Base-by-base conservation (phyloP, 2,888 invertebrate genomes). In the Pseudolycoriella hygida region DNA sequence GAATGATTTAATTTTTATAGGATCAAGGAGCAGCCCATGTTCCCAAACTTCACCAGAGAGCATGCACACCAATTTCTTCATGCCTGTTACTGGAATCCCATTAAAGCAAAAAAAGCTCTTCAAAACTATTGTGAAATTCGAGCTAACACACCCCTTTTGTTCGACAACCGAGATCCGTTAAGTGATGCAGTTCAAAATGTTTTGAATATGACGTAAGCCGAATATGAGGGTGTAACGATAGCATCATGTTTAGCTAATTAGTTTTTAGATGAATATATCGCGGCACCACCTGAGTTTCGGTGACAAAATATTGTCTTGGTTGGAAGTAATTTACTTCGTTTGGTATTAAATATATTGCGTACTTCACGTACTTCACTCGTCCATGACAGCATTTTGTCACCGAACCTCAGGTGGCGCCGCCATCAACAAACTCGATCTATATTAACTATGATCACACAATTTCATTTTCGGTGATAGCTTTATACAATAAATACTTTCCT, bases 31-130 rank as follows among this genome's bases (percentile, higher is more conserved):
- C 76, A 76, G 57, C 67, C 73, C 1, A 73, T 74, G 53, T 60
- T 76, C 49, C 76, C 70, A 53, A 70, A 46, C 42, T 51, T 76
- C 51, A 69, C 73, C 1, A 76, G 77, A 54, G 77, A 78, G 52
- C 76, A 71, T 61, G 63, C 77, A 48, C 63, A 72, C 53, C 62
- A 77, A 50, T 79, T 79, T 60, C 67, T 77, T 6, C 77, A 78
- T 61, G 76, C 77, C 47, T 67, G 67, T 49, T 66, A 64, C 51
- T 70, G 65, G 53, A 61, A 67, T 40, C 54, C 62, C 11, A 67
- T 68, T 34, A 63, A 61, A 48, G 64, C 70, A 2, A 69, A 70
- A 52, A 60, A 58, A 46, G 62, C 67, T 30, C 18, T 54, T 15
- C 44, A 48, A n/a, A 47, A 48, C 20, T 54, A 53, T 44, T 46